Conservation (phyloP, 1,140 invertebrate genomes). For the Zaprionus kolodkinae region DNA sequence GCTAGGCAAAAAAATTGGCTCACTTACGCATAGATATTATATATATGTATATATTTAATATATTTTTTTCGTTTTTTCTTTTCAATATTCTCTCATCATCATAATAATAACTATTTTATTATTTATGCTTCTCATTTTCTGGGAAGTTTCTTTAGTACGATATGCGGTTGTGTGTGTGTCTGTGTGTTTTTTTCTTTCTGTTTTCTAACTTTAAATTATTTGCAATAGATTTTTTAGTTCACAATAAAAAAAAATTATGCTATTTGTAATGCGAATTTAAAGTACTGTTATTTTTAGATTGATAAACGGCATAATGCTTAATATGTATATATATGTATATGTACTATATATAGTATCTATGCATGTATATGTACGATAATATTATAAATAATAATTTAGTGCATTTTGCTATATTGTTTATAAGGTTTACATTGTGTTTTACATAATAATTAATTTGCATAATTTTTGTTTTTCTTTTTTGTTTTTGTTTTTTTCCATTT, state of each 20-base stretch:
- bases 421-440: conserved; percentile 52
- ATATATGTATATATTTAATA: conserved; percentile 29
- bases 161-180: conserved; percentile 48
- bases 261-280: conserved; percentile 58
- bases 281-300: conserved; percentile 43
- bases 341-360: conserved; percentile 33
- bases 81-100: background rate
- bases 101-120: conserved; percentile 18
- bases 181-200: conserved; percentile 29
- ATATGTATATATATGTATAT: conserved; percentile 19
- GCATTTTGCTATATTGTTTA: conserved; percentile 58
- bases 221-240: conserved; percentile 45
- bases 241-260: conserved; percentile 63
- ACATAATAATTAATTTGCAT: conserved; percentile 49
- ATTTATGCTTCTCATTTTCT: conserved; percentile 37
- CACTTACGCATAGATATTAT: conserved; percentile 46
- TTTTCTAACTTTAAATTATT: conserved; percentile 27
- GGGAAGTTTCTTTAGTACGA: conserved; percentile 57
- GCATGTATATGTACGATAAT: conserved; percentile 23
- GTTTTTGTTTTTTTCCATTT: conserved; percentile 5
- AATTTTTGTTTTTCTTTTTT: conserved; percentile 17
- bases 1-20: conserved; percentile 76
- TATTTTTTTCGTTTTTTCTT: conserved; percentile 32
- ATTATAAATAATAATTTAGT: conserved; percentile 60
- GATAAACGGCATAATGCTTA: conserved; percentile 52